Conservation (phyloP, 2,888 invertebrate species). For the Lasioglossum malachurum region DNA sequence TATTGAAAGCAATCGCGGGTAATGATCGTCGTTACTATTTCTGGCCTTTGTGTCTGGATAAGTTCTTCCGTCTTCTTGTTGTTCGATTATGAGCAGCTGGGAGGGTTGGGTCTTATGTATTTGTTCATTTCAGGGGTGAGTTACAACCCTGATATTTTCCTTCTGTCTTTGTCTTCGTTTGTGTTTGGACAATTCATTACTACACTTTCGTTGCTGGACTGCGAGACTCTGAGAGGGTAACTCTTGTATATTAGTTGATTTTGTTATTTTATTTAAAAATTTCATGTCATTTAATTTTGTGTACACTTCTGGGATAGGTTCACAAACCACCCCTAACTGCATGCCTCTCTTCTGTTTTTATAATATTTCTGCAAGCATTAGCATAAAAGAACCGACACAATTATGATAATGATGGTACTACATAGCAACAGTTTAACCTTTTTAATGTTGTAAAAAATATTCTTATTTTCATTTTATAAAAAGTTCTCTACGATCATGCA, state of each 20-base stretch:
- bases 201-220: background rate
- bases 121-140: background rate
- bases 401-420: background rate
- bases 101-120: background rate
- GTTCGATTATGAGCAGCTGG: background rate
- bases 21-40: background rate
- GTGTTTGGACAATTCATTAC: background rate
- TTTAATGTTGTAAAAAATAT: background rate
- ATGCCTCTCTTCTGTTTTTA: background rate
- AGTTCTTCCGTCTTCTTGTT: background rate
- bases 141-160: background rate
- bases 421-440: background rate
- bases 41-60: background rate
- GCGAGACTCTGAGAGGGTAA: too few species aligned
- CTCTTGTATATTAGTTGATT: too few species aligned
- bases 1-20: background rate
- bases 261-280: too few species aligned
- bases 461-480: background rate
- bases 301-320: background rate
- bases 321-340: background rate
- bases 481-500: background rate
- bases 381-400: background rate
- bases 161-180: background rate
- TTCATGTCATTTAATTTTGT: too few species aligned
- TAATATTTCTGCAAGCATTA: background rate